Conservation (phyloP, 2,797 vertebrate species). For the Siniperca undulata region DNA sequence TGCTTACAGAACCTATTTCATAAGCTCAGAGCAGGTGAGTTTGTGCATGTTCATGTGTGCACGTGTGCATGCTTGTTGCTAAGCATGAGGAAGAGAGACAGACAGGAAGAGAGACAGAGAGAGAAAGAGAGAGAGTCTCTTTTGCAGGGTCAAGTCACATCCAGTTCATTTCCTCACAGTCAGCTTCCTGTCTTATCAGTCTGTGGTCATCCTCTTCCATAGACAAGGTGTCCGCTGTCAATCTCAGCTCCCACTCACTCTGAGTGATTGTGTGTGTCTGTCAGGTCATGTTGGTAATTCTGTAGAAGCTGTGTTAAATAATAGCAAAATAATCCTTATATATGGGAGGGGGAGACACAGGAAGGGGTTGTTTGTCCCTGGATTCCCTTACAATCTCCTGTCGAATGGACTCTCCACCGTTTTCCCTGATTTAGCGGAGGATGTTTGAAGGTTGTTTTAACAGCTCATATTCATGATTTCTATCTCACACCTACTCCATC, state of each 20-base stretch:
- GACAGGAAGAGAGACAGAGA: neutral
- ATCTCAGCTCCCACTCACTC: slow-evolving; percentile 35
- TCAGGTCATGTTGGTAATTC: slow-evolving; percentile 54
- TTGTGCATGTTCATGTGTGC: slow-evolving; percentile 3
- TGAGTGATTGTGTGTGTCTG: slow-evolving; percentile 40
- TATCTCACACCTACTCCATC: slow-evolving; percentile 2
- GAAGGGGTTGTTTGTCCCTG: slow-evolving; percentile 27
- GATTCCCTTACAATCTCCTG: slow-evolving; percentile 29
- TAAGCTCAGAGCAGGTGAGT: slow-evolving; percentile 44
- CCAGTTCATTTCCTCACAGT: slow-evolving; percentile 28
- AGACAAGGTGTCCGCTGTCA: slow-evolving; percentile 35
- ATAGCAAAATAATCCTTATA: slow-evolving; percentile 52
- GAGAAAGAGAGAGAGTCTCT: neutral
- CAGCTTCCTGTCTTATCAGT: slow-evolving; percentile 24
- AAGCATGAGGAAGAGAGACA: neutral
- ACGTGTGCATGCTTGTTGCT: slow-evolving; percentile 37
- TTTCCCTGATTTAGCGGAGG: slow-evolving; percentile 22
- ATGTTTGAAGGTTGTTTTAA: slow-evolving; percentile 53
- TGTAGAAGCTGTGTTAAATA: slow-evolving; percentile 51
- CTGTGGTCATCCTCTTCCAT: neutral
- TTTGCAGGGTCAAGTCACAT: slow-evolving; percentile 32
- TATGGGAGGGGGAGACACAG: neutral
- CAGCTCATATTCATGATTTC: slow-evolving; percentile 30
- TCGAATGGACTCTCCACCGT: neutral
- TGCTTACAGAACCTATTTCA: slow-evolving; percentile 51